Evolutionary conservation across 1,140 invertebrate species (phyloP).

Genomic region (Anoplolepis gracilipes): DNA sequence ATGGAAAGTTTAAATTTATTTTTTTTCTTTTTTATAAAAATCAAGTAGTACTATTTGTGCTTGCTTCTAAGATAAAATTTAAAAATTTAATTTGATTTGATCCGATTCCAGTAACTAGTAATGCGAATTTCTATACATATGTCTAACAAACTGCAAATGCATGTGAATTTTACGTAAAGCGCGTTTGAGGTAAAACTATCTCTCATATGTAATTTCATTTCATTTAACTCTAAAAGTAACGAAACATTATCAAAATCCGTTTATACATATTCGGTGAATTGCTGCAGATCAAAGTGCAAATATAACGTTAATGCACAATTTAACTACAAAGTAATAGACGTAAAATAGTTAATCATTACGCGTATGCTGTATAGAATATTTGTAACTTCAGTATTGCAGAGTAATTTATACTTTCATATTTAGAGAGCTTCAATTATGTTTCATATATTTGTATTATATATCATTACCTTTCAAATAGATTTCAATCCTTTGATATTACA

Average conservation of each 20-base stretch:
- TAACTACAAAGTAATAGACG: conserved; percentile 34
- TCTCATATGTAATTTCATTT: not conserved
- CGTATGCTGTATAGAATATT: conserved; percentile 28
- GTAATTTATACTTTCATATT: conserved; percentile 52
- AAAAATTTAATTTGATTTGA: not conserved
- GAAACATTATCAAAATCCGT: conserved; percentile 46
- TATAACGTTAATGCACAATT: conserved; percentile 34
- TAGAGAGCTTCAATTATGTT: conserved; percentile 20
- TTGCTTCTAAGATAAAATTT: conserved; percentile 2
- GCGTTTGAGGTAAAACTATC: not conserved
- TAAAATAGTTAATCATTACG: conserved; percentile 37
- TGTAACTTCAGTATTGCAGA: conserved; percentile 5
- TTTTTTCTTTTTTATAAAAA: not conserved
- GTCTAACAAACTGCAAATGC: conserved; percentile 31
- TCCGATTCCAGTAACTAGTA: not conserved
- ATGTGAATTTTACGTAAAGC: conserved; percentile 17
- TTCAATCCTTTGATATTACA: not conserved
- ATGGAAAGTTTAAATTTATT: not conserved
- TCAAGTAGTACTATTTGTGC: not conserved
- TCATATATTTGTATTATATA: not conserved
- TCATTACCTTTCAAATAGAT: conserved; percentile 6
- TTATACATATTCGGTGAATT: conserved; percentile 16
- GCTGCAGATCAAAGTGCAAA: conserved; percentile 47
- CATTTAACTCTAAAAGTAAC: conserved; percentile 37
- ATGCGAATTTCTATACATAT: not conserved